Conservation (phyloP, 2,113 vertebrate species). For the Riparia riparia region DNA sequence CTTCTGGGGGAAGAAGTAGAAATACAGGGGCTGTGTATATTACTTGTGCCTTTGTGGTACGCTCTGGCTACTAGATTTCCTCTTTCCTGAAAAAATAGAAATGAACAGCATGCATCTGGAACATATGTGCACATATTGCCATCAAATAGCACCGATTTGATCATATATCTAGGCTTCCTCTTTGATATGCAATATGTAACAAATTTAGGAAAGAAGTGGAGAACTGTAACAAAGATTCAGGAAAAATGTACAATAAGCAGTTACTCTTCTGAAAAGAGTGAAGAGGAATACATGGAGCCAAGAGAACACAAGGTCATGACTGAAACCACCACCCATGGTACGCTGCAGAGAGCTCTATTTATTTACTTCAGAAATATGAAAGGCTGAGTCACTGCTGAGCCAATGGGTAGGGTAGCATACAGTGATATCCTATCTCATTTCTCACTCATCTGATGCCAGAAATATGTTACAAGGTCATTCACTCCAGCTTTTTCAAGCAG, state of each 20-base stretch:
- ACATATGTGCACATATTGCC: neutral
- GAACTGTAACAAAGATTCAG: neutral
- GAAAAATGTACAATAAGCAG: neutral
- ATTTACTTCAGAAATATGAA: slow-evolving; percentile 14
- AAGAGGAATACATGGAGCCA: neutral
- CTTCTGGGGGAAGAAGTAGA: neutral
- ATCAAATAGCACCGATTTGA: neutral
- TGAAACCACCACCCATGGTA: slow-evolving; percentile 16
- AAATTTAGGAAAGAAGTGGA: neutral
- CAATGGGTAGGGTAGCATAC: neutral
- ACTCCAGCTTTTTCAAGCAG: neutral
- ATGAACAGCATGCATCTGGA: neutral
- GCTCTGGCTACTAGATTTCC: neutral
- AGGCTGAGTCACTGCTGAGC: neutral
- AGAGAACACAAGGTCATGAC: neutral
- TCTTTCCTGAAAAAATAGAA: neutral
- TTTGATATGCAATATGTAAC: neutral
- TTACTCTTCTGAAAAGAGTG: neutral
- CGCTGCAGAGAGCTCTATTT: slow-evolving; percentile 12
- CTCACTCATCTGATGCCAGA: slow-evolving; percentile 40
- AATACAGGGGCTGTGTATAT: neutral
- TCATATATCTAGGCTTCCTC: neutral
- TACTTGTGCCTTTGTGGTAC: neutral
- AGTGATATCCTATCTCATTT: neutral
- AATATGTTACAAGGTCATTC: neutral